A percentile compares a stretch with the other conserved stretches of the same genome.
These are phyloP conservation scores for Lagocephalus sceleratus DNA, from an alignment of 2,797 vertebrate genomes.

Conservation along the genomic window DNA sequence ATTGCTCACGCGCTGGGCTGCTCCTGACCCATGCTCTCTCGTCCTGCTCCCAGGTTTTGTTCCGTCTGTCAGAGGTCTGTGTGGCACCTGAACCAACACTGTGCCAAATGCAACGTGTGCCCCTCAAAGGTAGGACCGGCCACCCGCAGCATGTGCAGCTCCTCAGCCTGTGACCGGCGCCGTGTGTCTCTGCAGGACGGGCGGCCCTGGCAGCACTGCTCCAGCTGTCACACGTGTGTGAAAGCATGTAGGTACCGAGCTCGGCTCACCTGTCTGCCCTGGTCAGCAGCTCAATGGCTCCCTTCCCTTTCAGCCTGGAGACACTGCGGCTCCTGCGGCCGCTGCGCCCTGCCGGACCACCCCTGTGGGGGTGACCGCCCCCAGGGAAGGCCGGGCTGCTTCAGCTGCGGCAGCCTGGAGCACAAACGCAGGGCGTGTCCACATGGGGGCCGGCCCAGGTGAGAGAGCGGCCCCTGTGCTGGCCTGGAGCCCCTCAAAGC, in stretches of 20 bases:
- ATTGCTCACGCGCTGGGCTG: neutral
- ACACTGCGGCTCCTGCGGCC: slow-evolving; percentile 82
- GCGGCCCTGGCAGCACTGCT: slow-evolving; percentile 88
- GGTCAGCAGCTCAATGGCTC: neutral
- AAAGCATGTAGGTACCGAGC: slow-evolving; percentile 96
- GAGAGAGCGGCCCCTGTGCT: neutral
- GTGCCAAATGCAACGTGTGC: slow-evolving; percentile 82
- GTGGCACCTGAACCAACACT: slow-evolving; percentile 86
- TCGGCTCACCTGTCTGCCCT: no score
- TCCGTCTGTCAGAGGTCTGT: slow-evolving; percentile 82
- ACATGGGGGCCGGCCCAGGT: slow-evolving; percentile 13
- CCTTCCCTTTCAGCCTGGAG: slow-evolving; percentile 80
- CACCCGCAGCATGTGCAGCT: no score
- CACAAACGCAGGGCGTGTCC: slow-evolving; percentile 87
- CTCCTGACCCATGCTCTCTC: neutral
- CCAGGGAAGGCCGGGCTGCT: slow-evolving; percentile 73
- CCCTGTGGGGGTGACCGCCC: slow-evolving; percentile 70
- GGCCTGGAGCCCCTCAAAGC: no score
- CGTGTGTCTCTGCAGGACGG: slow-evolving; percentile 79
- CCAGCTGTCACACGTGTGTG: slow-evolving; percentile 85
- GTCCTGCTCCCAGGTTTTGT: slow-evolving; percentile 81
- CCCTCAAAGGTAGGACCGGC: slow-evolving; percentile 94
- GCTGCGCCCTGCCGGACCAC: slow-evolving; percentile 82
- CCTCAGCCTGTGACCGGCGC: no score
- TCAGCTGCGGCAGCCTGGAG: slow-evolving; percentile 78